A percentile compares a stretch with the other conserved stretches of the same genome.
These are phyloP conservation scores for Apostichopus parvimensis DNA, from an alignment of 35 echinoderm and acorn worm species.

Conservation along the genomic window DNA sequence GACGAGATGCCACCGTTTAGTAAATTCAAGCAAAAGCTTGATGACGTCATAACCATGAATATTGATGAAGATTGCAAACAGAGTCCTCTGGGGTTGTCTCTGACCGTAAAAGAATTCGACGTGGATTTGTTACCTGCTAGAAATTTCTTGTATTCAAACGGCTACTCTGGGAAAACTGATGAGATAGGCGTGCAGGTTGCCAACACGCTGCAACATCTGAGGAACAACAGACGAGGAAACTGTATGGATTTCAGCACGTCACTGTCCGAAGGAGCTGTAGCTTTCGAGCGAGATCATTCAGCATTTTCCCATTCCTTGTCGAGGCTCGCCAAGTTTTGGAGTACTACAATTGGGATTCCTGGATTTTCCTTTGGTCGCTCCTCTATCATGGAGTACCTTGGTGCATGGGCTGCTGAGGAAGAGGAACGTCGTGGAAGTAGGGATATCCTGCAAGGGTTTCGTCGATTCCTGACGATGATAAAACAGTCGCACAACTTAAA, in stretches of 20 bases:
- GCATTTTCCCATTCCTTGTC: too few species aligned
- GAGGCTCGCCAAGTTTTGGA: background rate
- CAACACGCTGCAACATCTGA: background rate
- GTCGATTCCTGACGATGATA: background rate
- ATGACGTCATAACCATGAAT: background rate
- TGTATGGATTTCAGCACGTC: background rate
- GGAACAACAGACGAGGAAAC: background rate
- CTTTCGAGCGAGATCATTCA: too few species aligned
- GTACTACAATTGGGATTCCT: background rate
- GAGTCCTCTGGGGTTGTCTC: background rate
- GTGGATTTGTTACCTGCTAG: background rate
- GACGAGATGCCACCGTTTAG: background rate
- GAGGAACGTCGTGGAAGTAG: background rate
- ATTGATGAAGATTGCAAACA: background rate
- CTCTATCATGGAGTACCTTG: slow-evolving; percentile 46
- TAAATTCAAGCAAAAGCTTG: background rate
- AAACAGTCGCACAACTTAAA: background rate
- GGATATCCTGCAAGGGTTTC: background rate
- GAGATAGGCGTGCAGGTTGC: too few species aligned
- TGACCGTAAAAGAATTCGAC: background rate
- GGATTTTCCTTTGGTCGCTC: slow-evolving; percentile 15
- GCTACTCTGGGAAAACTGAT: too few species aligned
- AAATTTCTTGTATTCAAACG: background rate
- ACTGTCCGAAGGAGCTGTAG: background rate
- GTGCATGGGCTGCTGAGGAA: slow-evolving; percentile 22